Evolutionary conservation across 2,888 invertebrate species (phyloP).

Genomic region (Mechanitis messenoides): DNA sequence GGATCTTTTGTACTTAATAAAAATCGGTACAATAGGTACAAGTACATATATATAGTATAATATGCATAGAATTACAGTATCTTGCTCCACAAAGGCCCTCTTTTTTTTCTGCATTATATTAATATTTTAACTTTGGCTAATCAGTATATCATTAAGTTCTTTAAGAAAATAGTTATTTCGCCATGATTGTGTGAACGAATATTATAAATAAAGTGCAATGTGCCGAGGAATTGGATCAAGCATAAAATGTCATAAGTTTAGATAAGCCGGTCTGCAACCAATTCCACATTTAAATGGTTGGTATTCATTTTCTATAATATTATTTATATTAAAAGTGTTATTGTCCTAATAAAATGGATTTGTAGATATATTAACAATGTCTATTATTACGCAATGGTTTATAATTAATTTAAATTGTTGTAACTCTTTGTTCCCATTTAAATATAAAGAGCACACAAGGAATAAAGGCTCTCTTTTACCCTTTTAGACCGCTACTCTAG

Average conservation of each 20-base stretch:
- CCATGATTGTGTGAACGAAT: no score
- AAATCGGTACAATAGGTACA: constrained; percentile 52
- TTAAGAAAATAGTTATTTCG: no score
- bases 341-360: no score
- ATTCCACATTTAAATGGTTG: no score
- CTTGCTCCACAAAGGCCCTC: constrained; percentile 12
- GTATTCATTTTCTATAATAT: no score
- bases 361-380: neutral
- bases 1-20: constrained; percentile 60
- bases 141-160: no score
- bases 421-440: neutral
- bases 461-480: constrained; percentile 1
- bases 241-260: no score
- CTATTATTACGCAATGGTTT: neutral
- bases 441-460: neutral
- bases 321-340: no score
- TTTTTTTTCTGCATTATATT: neutral
- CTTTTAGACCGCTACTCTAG: neutral
- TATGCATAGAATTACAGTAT: constrained; percentile 31
- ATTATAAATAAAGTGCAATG: no score
- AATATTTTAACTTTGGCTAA: no score
- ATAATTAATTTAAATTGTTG: constrained; percentile 1
- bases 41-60: constrained; percentile 28
- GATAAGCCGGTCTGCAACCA: no score
- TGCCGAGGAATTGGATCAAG: no score